Base-by-base conservation (phyloP, 2,797 vertebrate species). In the Arctocebus calabarensis region DNA sequence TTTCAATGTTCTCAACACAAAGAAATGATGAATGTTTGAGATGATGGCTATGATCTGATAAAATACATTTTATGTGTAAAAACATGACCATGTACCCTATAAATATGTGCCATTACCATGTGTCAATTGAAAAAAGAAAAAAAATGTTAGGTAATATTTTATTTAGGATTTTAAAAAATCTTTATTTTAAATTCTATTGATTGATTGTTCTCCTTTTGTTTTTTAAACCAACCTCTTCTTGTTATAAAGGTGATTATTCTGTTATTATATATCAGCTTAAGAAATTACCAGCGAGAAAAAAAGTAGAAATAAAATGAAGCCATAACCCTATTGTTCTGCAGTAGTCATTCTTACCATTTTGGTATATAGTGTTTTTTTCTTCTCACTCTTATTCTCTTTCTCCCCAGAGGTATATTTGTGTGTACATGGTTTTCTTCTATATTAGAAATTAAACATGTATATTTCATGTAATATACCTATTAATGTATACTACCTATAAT, bases 131-230 rank as follows among this genome's bases (percentile, higher is more conserved):
- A 52, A 52, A 52, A 52, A 16, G 14, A 52, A 52, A 52, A 45
- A 6, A 86, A 93, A 64, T 82, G 22, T 77, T 34, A 52, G 37
- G 23, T 88, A 81, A 57, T 75, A 75, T 90, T 95, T 93, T 92
- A 90, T 25, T 62, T 88, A 78, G 5, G 29, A 89, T 19, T 73
- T 75, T 3, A 6, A 77, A 88, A 73, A 62, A 66, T 91, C 10
- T 74, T 92, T 59, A 48, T 57, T 78, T 32, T 91, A 84, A 85
- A 91, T 79, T 79, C 20, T 27, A 88, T 57, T 91, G 10, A 3
- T 27, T 77, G 2, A 25, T 78, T 88, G 22, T 62, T 71, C 9
- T 78, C 8, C 29, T 45, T 34, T 52, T 27, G 0, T 81, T 71
- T 40, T 85, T 68, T 13, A 17, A 57, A 88, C 70, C 29, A 48